Evolutionary conservation across 2,888 invertebrate species (phyloP), one percentile per base, ranked within the genome.

Genomic region (Ornithoptera alexandrae): DNA sequence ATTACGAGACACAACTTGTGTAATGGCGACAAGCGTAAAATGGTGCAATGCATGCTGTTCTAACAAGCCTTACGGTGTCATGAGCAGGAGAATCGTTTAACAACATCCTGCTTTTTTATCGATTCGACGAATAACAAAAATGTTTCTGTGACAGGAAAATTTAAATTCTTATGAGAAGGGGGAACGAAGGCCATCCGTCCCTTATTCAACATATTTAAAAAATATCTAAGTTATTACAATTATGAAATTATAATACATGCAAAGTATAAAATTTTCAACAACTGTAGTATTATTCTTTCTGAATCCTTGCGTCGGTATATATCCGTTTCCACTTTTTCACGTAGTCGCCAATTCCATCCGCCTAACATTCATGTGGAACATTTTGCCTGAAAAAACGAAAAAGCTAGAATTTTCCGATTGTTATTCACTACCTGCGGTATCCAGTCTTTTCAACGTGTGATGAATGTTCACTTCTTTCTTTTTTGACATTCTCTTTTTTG

Each of bases 391-490:
- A n/a, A 53, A 53, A 53, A 5, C 53, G n/a, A 18, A 53, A 53
- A 53, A 53, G n/a, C 18, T 53, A 7, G 53, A 53, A 53, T 53
- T n/a, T 53, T 53, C 53, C 53, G 53, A 53, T 53, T 53, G 53
- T 53, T n/a, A 53, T n/a, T 53, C n/a, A 53, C 53, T 53, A 53
- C n/a, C 18, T 53, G 53, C 53, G 53, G n/a, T 53, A 53, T n/a
- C 50, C 50, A 50, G 50, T 53, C 53, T 53, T 12, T 53, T 12
- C 7, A n/a, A n/a, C n/a, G n/a, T 1, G n/a, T 7, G 53, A 50
- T 50, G 18, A 53, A n/a, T 53, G 18, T 50, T 50, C 15, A 53
- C n/a, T 2, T 12, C 53, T 5, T 30, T 30, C 30, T 30, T 30
- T 30, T 30, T 30, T 30, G 3, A n/a, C 50, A 4, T 15, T 53